These are phyloP conservation scores for Paracyclopina nana DNA, from an alignment of 1,140 invertebrate species.

Conservation along the genomic window DNA sequence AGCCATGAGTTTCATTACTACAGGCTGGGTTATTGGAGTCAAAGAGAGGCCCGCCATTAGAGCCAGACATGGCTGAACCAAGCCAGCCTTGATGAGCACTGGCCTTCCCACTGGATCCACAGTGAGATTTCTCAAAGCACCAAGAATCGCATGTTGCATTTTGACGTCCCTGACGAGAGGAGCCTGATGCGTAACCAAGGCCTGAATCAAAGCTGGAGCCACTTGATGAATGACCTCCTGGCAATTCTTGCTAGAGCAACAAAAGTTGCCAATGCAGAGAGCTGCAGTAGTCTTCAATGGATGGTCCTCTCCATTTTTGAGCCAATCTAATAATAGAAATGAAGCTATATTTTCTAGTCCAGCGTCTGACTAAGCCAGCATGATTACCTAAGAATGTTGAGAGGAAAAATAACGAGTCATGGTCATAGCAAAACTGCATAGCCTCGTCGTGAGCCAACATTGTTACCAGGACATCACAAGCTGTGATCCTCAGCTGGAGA, in stretches of 20 bases:
- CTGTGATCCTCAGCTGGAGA: background rate
- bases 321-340: background rate
- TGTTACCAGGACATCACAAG: background rate
- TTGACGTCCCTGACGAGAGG: background rate
- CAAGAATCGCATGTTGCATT: slow-evolving; percentile 7
- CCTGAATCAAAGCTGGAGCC: background rate
- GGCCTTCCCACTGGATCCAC: background rate
- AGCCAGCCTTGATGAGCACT: background rate
- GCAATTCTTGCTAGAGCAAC: slow-evolving; percentile 5
- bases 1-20: slow-evolving; percentile 1
- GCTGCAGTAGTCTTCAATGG: background rate
- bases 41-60: background rate
- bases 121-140: slow-evolving; percentile 2
- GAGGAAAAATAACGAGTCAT: no score
- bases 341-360: no score
- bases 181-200: background rate
- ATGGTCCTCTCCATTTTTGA: background rate
- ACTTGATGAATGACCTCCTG: background rate
- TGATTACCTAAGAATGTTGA: no score
- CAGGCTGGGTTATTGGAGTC: background rate
- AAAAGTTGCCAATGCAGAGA: slow-evolving; percentile 11
- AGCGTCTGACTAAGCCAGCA: no score
- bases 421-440: slow-evolving; percentile 6
- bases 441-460: slow-evolving; percentile 4
- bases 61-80: background rate